phyloP scores from a whole-genome alignment of 2,113 vertebrate species.

The Tragelaphus imberbis region DNA sequence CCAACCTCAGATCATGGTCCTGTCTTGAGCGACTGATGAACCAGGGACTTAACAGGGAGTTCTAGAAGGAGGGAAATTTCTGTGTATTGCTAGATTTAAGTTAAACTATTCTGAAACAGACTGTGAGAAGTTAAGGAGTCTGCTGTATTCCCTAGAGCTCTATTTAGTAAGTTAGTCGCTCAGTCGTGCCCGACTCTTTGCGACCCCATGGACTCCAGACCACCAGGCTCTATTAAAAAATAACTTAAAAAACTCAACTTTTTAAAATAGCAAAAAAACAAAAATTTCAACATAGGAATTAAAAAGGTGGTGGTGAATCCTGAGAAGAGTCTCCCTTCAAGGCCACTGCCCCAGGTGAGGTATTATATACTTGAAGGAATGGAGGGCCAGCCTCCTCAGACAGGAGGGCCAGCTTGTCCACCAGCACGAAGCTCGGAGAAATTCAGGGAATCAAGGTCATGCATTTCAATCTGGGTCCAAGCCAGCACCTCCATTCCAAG shows the following conservation, averaged over 20 bases:
- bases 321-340: neutral
- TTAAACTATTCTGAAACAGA: neutral
- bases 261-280: neutral
- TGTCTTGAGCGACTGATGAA: neutral
- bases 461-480: neutral
- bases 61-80: neutral
- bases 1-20: neutral
- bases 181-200: neutral
- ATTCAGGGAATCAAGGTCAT: neutral
- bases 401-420: neutral
- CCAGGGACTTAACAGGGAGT: neutral
- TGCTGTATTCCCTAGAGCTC: neutral
- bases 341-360: neutral
- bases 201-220: neutral
- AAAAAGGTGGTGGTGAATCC: neutral
- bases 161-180: neutral
- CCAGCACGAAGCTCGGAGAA: too few relatives aligned
- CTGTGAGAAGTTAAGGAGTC: neutral
- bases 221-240: neutral
- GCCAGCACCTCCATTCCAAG: neutral
- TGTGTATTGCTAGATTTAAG: neutral
- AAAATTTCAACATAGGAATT: neutral
- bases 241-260: neutral
- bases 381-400: neutral
- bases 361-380: neutral